A percentile compares a stretch with the other conserved stretches of the same genome.
Conservation (phyloP, 2,113 vertebrate species). For the Corvus hawaiiensis region DNA sequence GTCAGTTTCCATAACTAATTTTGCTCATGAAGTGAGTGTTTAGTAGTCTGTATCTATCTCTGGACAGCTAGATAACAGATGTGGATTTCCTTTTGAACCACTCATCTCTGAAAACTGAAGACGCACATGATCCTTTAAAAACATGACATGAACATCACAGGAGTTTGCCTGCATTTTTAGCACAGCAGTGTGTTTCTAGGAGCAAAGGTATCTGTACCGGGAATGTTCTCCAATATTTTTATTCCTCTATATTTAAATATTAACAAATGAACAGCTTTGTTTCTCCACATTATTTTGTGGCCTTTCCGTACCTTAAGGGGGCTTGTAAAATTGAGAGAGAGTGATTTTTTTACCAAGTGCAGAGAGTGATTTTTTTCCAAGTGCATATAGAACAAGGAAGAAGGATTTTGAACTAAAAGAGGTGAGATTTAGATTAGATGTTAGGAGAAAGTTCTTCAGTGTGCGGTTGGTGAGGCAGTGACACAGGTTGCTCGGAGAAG, state of each 20-base stretch:
- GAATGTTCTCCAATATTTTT: background rate
- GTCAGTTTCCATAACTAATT: background rate
- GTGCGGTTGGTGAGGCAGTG: background rate
- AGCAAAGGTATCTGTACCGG: background rate
- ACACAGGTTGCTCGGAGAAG: background rate
- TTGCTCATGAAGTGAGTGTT: background rate
- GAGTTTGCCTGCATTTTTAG: background rate
- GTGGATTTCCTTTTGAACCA: background rate
- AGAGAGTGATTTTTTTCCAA: background rate
- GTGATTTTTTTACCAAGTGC: background rate
- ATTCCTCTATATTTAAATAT: background rate
- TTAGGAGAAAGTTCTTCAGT: background rate
- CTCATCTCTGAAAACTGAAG: background rate
- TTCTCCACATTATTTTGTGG: background rate
- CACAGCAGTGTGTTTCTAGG: background rate
- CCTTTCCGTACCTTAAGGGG: background rate
- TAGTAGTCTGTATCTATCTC: background rate
- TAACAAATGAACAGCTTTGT: background rate
- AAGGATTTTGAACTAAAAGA: background rate
- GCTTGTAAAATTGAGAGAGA: background rate
- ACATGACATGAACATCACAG: background rate
- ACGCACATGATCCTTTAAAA: background rate
- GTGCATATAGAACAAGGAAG: background rate
- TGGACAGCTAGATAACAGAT: background rate
- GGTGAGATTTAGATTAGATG: background rate